phyloP scores from a whole-genome alignment of 2,888 invertebrate species.

The Alloplasta piceator region DNA sequence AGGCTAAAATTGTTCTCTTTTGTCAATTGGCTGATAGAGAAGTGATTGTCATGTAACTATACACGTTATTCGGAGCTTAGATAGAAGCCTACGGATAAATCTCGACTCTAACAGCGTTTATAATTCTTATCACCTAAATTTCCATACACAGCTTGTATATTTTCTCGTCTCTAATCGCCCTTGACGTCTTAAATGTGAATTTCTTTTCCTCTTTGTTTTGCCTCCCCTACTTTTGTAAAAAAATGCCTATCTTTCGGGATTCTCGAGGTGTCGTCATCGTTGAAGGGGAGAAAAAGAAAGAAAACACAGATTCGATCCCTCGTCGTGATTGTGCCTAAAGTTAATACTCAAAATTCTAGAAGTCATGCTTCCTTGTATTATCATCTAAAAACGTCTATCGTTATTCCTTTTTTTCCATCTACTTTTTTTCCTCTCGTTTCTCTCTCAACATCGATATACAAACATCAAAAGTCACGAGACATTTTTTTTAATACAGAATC shows the following conservation, averaged over 20 bases:
- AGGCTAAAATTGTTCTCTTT: constrained; percentile 61
- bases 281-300: constrained; percentile 26
- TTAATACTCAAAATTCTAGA: constrained; percentile 44
- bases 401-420: constrained; percentile 4
- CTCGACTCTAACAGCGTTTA: constrained; percentile 73
- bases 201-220: constrained; percentile 33
- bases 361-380: constrained; percentile 35
- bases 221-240: constrained; percentile 43
- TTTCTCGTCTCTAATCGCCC: constrained; percentile 33
- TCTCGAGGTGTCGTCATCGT: constrained; percentile 60
- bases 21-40: constrained; percentile 77
- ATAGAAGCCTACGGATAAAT: constrained; percentile 72
- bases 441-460: constrained; percentile 38
- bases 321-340: neutral
- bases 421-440: constrained; percentile 12
- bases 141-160: constrained; percentile 18
- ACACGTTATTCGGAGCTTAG: constrained; percentile 76
- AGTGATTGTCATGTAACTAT: constrained; percentile 82
- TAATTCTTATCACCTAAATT: constrained; percentile 67
- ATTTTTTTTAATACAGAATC: constrained; percentile 32
- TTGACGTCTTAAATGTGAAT: constrained; percentile 6
- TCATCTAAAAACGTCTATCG: constrained; percentile 17
- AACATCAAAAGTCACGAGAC: constrained; percentile 40
- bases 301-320: constrained; percentile 34
- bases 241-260: constrained; percentile 27